Percentiles rank a stretch among this genome's conserved stretches.
Conservation (phyloP, 2,888 invertebrate genomes). For the Chelonus formosanus region DNA sequence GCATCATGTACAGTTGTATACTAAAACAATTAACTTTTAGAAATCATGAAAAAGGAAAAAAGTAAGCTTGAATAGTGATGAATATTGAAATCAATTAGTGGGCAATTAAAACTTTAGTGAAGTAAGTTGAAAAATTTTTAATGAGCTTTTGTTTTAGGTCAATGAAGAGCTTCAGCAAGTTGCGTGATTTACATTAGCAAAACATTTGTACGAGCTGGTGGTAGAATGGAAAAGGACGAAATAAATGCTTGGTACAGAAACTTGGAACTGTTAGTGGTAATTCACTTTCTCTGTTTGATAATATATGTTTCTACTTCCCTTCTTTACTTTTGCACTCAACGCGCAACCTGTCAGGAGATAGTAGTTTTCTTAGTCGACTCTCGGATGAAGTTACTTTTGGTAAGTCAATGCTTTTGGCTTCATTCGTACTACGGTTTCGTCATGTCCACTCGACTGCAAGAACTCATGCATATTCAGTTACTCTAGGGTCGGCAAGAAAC, state of each 20-base stretch:
- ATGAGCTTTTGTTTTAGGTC: conserved; percentile 3
- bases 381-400: conserved; percentile 40
- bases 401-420: conserved; percentile 39
- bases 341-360: conserved; percentile 35
- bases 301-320: conserved; percentile 13
- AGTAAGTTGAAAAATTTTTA: not conserved
- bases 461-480: conserved; percentile 22
- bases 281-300: conserved; percentile 18
- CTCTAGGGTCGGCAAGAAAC: not conserved
- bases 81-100: no score
- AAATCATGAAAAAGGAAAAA: no score
- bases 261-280: conserved; percentile 16
- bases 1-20: no score
- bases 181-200: conserved; percentile 9
- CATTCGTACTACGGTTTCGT: conserved; percentile 9
- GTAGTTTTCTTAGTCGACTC: conserved; percentile 3
- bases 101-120: no score
- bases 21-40: no score
- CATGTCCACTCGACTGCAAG: conserved; percentile 4
- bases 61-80: no score
- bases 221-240: conserved; percentile 7
- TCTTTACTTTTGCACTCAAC: conserved; percentile 19
- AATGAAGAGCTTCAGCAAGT: conserved; percentile 8
- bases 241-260: conserved; percentile 33
- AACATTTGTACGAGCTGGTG: conserved; percentile 9